These are phyloP conservation scores for Mesoclemmys tuberculata DNA, from an alignment of 2,113 vertebrate genomes.

Conservation along the genomic window DNA sequence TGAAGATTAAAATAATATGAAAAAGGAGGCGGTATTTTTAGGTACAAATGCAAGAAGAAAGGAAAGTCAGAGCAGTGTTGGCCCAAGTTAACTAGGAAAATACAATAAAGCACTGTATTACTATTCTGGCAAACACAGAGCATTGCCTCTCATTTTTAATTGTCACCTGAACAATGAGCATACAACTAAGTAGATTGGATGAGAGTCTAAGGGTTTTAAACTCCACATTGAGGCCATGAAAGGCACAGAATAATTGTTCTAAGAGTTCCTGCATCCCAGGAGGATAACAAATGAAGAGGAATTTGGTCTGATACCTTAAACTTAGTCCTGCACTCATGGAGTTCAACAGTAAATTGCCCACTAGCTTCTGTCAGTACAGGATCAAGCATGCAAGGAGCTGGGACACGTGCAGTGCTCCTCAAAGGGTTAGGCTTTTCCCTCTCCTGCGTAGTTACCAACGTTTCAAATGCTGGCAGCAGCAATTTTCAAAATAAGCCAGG, in stretches of 20 bases:
- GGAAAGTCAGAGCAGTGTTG: conserved; percentile 18
- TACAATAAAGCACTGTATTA: conserved; percentile 36
- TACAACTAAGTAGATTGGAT: conserved; percentile 41
- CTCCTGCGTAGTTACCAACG: neutral
- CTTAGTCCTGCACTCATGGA: neutral
- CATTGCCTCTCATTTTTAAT: conserved; percentile 47
- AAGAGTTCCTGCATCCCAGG: neutral
- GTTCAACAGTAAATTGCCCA: neutral
- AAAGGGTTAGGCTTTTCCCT: neutral
- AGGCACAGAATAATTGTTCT: conserved; percentile 43
- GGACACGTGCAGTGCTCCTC: neutral
- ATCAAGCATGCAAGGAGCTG: neutral
- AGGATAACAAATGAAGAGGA: conserved; percentile 18
- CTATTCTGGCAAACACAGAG: conserved; percentile 38
- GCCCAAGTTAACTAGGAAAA: conserved; percentile 25
- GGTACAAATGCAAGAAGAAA: conserved; percentile 23
- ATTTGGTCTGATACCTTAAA: neutral
- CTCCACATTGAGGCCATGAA: conserved; percentile 29
- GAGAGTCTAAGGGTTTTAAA: conserved; percentile 53
- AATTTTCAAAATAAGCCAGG: neutral
- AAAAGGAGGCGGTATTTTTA: conserved; percentile 13
- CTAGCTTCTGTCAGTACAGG: neutral
- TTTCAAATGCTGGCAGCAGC: neutral
- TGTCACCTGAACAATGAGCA: conserved; percentile 41
- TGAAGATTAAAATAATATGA: neutral